phyloP scores from a whole-genome alignment of 1,140 invertebrate genomes.

The Drosophila oshimai region DNA sequence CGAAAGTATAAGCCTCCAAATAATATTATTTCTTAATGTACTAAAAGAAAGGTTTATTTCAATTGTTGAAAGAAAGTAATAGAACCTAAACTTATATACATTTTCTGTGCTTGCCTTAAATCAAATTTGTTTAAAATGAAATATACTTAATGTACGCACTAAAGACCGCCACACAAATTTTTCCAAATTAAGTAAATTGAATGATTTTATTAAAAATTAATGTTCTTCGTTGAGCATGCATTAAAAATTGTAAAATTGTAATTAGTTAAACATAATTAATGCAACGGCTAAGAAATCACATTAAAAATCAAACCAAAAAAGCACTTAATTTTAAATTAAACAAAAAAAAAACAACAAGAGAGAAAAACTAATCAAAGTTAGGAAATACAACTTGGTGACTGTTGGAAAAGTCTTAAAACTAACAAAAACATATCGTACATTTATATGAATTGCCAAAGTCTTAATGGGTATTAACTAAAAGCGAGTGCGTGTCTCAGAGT shows the following conservation, averaged over 20 bases:
- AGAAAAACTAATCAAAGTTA: conserved; percentile 62
- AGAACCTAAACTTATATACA: too few relatives aligned
- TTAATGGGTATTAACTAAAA: conserved; percentile 63
- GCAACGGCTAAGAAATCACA: conserved; percentile 7
- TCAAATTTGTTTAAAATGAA: neutral
- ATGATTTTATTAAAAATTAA: neutral
- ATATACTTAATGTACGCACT: conserved; percentile 13
- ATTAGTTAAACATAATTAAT: conserved; percentile 19
- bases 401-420: conserved; percentile 79
- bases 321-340: conserved; percentile 45
- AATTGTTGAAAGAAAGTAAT: too few relatives aligned
- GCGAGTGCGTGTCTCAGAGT: conserved; percentile 35
- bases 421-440: conserved; percentile 81
- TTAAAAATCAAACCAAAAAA: conserved; percentile 27
- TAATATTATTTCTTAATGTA: neutral
- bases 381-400: conserved; percentile 69
- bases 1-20: conserved; percentile 7
- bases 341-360: neutral
- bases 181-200: neutral
- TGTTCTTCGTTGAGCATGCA: conserved; percentile 10
- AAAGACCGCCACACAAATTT: neutral
- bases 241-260: conserved; percentile 18
- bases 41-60: too few relatives aligned
- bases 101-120: too few relatives aligned
- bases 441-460: conserved; percentile 80